Evolutionary conservation across 2,888 invertebrate species (phyloP).

Genomic region (Leptura quadrifasciata): DNA sequence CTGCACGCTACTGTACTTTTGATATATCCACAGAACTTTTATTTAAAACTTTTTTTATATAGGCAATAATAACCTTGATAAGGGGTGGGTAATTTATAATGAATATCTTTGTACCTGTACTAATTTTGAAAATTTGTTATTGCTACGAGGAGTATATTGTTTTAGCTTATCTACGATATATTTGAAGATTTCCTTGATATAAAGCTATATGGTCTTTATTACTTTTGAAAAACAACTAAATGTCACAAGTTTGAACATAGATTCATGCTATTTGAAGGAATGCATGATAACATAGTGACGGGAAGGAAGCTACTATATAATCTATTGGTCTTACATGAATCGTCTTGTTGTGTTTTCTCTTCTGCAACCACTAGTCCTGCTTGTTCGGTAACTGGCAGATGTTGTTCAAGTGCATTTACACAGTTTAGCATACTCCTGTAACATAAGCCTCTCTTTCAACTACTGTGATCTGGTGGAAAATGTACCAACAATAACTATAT

Average conservation of each 20-base stretch:
- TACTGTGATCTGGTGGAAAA: constrained; percentile 35
- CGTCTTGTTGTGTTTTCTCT: constrained; percentile 86
- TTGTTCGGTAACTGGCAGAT: constrained; percentile 87
- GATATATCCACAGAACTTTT: too few species aligned
- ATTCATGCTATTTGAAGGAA: constrained; percentile 35
- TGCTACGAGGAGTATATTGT: too few species aligned
- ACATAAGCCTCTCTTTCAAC: constrained; percentile 69
- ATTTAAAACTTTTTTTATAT: too few species aligned
- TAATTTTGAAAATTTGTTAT: too few species aligned
- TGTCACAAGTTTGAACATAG: constrained; percentile 18
- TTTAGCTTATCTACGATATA: too few species aligned
- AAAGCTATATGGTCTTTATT: too few species aligned
- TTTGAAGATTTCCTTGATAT: too few species aligned
- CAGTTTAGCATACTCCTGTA: constrained; percentile 96
- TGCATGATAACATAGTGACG: constrained; percentile 26
- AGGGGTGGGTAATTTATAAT: too few species aligned
- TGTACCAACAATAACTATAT: constrained; percentile 29
- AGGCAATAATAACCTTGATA: too few species aligned
- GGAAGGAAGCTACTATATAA: constrained; percentile 33
- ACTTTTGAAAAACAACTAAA: not conserved
- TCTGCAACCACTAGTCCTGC: constrained; percentile 86
- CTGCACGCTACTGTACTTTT: too few species aligned
- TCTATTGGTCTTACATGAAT: constrained; percentile 81
- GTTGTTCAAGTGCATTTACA: constrained; percentile 94
- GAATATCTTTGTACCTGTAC: too few species aligned